Base-by-base conservation (phyloP, 2,113 vertebrate species). In the Notothenia rossii region DNA sequence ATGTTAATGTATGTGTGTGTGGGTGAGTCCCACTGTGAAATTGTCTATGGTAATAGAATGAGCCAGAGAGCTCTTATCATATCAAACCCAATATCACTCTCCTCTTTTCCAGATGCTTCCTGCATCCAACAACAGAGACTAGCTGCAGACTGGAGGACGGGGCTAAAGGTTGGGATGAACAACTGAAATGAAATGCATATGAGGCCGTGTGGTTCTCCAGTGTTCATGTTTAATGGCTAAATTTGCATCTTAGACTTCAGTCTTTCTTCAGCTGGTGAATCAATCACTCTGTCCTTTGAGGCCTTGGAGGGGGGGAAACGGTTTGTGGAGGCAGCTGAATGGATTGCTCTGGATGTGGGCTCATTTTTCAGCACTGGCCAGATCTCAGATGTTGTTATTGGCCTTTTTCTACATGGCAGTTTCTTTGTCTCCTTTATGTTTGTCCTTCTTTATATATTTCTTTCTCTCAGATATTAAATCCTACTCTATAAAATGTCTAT, bases 11-110 rank as follows among this genome's bases (percentile, higher is more conserved):
- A 18, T 62, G 8, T 36, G 13, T 71, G 18, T 69, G 14, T 48
- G 33, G 17, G 51, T 36, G 11, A 56, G 61, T 17, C 29, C 17
- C 56, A 36, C 60, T 60, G 5, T 61, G 56, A n/a, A 89, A 72
- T 55, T 62, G 58, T 73, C 66, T 81, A 29, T 82, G 75, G 67
- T 72, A 73, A 78, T 20, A 80, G n/a, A 65, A 70, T 82, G 73
- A 79, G 73, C 74, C 65, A 48, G 60, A 74, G n/a, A 51, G 72
- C 68, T 83, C 50, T 78, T 65, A 87, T 77, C 64, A 69, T 56
- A 80, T 81, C 0, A 74, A 79, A 72, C 18, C 12, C 48, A 54
- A 2, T 12, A 65, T 72, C 65, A 48, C 10, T 59, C 48, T 55
- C 20, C n/a, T 51, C 0, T 20, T 50, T 49, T 14, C 6, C 56